These are phyloP conservation scores for Lethocerus indicus DNA, from an alignment of 1,140 invertebrate genomes.

Conservation along the genomic window DNA sequence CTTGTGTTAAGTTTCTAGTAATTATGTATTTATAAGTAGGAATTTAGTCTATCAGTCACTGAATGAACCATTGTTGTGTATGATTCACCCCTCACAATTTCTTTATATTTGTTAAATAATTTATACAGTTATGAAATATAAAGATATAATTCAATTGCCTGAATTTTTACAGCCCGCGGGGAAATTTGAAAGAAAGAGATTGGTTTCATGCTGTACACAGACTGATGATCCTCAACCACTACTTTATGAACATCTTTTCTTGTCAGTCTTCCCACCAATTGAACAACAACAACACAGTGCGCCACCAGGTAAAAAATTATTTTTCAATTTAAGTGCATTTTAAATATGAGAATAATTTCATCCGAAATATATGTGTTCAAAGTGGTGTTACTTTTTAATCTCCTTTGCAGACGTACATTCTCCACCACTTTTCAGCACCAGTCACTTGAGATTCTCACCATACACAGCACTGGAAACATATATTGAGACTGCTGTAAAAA, in stretches of 20 bases:
- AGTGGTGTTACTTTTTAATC: neutral
- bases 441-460: constrained; percentile 24
- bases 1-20: too few relatives aligned
- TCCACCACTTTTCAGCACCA: constrained; percentile 5
- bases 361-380: too few relatives aligned
- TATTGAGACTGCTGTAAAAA: constrained; percentile 28
- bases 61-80: too few relatives aligned
- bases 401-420: constrained; percentile 8
- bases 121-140: too few relatives aligned
- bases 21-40: too few relatives aligned
- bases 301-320: constrained; percentile 11
- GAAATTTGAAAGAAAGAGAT: constrained; percentile 8
- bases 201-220: constrained; percentile 30
- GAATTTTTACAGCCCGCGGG: too few relatives aligned
- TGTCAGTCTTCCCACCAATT: constrained; percentile 37
- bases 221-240: constrained; percentile 40
- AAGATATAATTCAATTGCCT: too few relatives aligned
- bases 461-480: constrained; percentile 38
- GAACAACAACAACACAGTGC: constrained; percentile 16
- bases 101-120: too few relatives aligned
- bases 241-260: constrained; percentile 48
- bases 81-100: too few relatives aligned
- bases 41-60: too few relatives aligned
- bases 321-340: neutral
- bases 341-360: too few relatives aligned